Conservation (phyloP, 2,113 vertebrate species). For the Clarias macrocephalus region DNA sequence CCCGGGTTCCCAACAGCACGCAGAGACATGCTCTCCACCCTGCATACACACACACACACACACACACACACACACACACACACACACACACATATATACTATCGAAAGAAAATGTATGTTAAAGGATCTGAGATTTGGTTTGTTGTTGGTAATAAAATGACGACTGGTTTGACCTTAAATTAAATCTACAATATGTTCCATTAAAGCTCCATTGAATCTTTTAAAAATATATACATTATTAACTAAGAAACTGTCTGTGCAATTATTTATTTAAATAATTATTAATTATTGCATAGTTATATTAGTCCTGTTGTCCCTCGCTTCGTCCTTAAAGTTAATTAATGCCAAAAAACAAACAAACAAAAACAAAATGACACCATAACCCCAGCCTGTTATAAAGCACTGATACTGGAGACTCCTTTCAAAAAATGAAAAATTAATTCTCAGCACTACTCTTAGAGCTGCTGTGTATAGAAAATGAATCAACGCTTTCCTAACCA, state of each 20-base stretch:
- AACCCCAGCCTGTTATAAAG: no score
- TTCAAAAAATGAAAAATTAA: background rate
- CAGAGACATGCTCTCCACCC: conserved; percentile 89
- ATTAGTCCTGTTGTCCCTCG: background rate
- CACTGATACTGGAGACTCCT: background rate
- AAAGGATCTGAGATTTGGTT: background rate
- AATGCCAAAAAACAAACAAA: no score
- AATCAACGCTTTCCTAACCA: background rate
- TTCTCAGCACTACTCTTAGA: background rate
- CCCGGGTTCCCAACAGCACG: conserved; percentile 70
- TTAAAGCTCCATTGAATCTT: background rate
- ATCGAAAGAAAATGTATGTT: background rate
- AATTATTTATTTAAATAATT: no score
- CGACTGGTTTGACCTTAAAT: background rate
- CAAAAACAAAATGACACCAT: no score
- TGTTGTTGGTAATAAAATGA: no score
- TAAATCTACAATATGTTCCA: background rate
- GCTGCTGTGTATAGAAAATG: background rate
- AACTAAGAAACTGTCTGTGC: background rate
- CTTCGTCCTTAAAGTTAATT: background rate
- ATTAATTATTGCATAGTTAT: background rate
- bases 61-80: background rate
- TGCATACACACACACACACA: conserved; percentile 57
- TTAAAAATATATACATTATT: background rate
- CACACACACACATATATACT: no score